A percentile compares a stretch with the other conserved stretches of the same genome.
Evolutionary conservation across 2,113 vertebrate species (phyloP).

Genomic region (Galeopterus variegatus): DNA sequence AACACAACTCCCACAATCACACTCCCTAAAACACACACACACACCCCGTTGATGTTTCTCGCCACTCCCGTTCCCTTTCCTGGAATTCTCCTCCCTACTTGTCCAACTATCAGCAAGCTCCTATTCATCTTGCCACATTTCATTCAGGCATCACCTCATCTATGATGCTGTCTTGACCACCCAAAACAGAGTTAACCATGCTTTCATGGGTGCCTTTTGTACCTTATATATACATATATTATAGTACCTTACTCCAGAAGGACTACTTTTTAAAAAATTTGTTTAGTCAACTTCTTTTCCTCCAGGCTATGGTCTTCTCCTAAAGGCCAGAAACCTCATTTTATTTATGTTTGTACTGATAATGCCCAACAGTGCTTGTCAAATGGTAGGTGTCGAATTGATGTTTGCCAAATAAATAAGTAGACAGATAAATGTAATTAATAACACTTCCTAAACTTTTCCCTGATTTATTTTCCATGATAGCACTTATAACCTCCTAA

Average conservation of each 20-base stretch:
- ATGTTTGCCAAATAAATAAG: constrained; percentile 58
- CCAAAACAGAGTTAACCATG: neutral
- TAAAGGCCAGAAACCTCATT: constrained; percentile 13
- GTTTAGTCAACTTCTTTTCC: constrained; percentile 36
- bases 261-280: neutral
- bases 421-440: constrained; percentile 35
- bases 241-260: neutral
- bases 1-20: neutral
- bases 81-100: neutral
- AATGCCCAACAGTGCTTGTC: neutral
- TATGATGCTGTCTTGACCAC: neutral
- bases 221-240: neutral
- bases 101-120: neutral
- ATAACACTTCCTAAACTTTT: constrained; percentile 30
- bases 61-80: neutral
- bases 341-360: constrained; percentile 13
- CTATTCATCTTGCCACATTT: constrained; percentile 4
- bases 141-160: neutral
- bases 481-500: neutral
- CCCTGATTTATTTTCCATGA: constrained; percentile 31
- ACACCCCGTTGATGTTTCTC: neutral
- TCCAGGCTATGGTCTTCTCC: constrained; percentile 22
- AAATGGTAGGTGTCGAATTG: neutral
- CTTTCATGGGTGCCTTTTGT: neutral
- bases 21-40: neutral